phyloP scores from a whole-genome alignment of 37 sponge, comb jelly and placozoan genomes.

The Halisarca cf. caerulea region DNA sequence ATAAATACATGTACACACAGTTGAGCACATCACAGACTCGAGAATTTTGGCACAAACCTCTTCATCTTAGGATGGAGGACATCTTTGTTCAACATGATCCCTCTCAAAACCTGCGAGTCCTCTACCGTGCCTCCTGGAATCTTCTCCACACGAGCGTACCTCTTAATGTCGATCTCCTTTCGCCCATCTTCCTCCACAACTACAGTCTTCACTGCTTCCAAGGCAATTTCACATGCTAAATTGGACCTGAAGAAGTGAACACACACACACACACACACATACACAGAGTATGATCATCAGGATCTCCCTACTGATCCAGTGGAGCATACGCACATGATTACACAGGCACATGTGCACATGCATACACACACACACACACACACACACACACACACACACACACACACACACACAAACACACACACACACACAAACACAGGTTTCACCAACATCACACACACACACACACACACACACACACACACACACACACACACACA shows the following conservation, averaged over 20 bases:
- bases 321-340: too few relatives aligned
- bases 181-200: slow-evolving; percentile 66
- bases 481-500: neutral
- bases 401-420: neutral
- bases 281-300: too few relatives aligned
- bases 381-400: neutral
- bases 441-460: too few relatives aligned
- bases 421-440: neutral
- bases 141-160: slow-evolving; percentile 95
- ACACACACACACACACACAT: neutral
- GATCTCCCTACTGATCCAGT: too few relatives aligned
- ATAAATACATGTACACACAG: too few relatives aligned
- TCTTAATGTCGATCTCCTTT: slow-evolving; percentile 97
- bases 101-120: slow-evolving; percentile 85
- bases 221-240: slow-evolving; percentile 91
- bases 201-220: slow-evolving; percentile 91
- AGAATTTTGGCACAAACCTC: slow-evolving; percentile 38
- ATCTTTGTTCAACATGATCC: slow-evolving; percentile 97
- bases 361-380: neutral
- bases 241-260: slow-evolving; percentile 53
- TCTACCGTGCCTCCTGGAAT: slow-evolving; percentile 94
- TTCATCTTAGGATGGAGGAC: slow-evolving; percentile 95
- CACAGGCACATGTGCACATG: neutral
- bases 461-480: neutral
- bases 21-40: neutral